Evolutionary conservation across 30 jellyfish, hydroid and myxozoan genomes (phyloP).

Genomic region (Catostylus mosaicus): DNA sequence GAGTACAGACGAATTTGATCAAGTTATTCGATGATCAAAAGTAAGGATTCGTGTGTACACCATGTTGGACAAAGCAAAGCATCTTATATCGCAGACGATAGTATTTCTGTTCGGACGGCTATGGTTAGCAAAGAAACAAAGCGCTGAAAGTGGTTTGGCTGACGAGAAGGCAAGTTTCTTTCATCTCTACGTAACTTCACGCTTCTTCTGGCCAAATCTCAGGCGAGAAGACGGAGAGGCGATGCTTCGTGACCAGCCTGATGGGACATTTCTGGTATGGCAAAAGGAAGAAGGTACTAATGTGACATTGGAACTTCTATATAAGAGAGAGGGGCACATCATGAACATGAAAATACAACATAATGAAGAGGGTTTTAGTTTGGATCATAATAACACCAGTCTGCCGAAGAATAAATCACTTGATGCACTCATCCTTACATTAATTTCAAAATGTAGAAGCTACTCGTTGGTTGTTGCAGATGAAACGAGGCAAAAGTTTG

Average conservation of each 20-base stretch:
- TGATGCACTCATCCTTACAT: constrained; percentile 7
- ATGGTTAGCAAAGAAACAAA: background rate
- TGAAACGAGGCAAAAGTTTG: constrained; percentile 18
- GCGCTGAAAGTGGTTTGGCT: background rate
- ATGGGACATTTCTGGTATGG: constrained; percentile 49
- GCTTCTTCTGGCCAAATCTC: constrained; percentile 48
- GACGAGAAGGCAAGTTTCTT: background rate
- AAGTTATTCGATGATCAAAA: too few relatives aligned
- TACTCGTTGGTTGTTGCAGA: constrained; percentile 40
- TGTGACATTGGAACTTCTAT: constrained; percentile 12
- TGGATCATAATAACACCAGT: constrained; percentile 33
- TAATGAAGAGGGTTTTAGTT: constrained; percentile 28
- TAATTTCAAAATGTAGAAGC: constrained; percentile 33
- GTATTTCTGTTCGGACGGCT: background rate
- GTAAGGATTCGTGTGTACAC: too few relatives aligned
- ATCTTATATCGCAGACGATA: background rate
- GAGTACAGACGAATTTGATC: too few relatives aligned
- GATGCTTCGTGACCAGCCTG: constrained; percentile 21
- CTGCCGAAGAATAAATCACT: constrained; percentile 35
- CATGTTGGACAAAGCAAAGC: background rate
- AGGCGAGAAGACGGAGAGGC: constrained; percentile 1
- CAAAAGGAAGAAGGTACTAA: background rate
- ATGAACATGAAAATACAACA: constrained; percentile 43
- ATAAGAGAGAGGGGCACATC: constrained; percentile 27
- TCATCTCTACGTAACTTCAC: constrained; percentile 20